phyloP scores from a whole-genome alignment of 2,797 vertebrate species.

The Parambassis ranga region DNA sequence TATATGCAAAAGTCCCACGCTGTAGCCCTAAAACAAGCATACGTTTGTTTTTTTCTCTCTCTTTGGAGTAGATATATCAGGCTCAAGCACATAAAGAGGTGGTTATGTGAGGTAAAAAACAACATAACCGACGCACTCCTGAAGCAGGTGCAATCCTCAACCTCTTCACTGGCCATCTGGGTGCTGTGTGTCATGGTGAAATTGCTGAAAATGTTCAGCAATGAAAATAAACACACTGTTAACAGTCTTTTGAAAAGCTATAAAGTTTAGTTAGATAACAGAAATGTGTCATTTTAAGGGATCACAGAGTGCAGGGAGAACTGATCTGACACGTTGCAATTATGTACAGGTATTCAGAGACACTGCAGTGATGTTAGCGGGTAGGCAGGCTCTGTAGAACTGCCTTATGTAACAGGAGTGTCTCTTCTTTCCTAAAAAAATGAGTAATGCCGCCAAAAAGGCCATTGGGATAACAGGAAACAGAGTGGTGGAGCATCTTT shows the following conservation, averaged over 20 bases:
- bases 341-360: conserved; percentile 37
- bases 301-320: not conserved
- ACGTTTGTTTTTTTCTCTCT: not conserved
- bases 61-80: not conserved
- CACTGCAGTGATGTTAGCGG: conserved; percentile 43
- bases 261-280: not conserved
- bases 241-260: not conserved
- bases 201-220: conserved; percentile 1
- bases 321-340: conserved; percentile 31
- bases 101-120: not conserved
- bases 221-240: not conserved
- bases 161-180: not conserved
- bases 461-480: conserved; percentile 61
- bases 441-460: conserved; percentile 69
- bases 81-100: not conserved
- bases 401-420: conserved; percentile 68
- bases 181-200: not conserved
- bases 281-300: not conserved
- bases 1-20: too few relatives aligned
- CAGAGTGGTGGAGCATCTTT: conserved; percentile 57
- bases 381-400: conserved; percentile 53
- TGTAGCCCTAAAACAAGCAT: not conserved
- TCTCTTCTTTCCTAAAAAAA: conserved; percentile 66
- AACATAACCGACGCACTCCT: not conserved
- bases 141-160: not conserved